These are phyloP conservation scores for Ondatra zibethicus DNA, from an alignment of 2,113 vertebrate genomes.

Conservation along the genomic window DNA sequence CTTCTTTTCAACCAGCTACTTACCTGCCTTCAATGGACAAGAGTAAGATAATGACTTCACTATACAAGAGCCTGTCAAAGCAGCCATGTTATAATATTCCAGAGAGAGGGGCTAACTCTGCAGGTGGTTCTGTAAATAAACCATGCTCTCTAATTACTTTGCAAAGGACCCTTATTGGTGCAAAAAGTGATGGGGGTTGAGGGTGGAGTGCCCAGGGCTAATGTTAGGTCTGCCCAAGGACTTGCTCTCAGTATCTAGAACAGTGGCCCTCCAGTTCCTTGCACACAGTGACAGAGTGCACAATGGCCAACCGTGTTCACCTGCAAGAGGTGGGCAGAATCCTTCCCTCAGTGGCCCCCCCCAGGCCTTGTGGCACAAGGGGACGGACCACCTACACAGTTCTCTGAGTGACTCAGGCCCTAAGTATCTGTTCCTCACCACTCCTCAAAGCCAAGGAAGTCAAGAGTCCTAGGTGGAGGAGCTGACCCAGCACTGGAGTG, in stretches of 20 bases:
- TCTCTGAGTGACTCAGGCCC: accelerated
- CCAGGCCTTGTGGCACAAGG: constrained; percentile 86
- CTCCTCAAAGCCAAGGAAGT: neutral
- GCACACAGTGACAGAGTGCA: constrained; percentile 87
- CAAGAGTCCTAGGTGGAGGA: constrained; percentile 78
- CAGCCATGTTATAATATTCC: constrained; percentile 65
- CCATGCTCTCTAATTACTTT: constrained; percentile 85
- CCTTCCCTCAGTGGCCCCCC: constrained; percentile 88
- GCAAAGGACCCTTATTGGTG: constrained; percentile 82
- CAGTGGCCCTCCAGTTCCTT: constrained; percentile 84
- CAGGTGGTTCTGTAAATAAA: constrained; percentile 84
- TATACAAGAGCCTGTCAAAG: constrained; percentile 74
- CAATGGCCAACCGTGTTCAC: constrained; percentile 86
- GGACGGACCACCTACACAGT: constrained; percentile 79
- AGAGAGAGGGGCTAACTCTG: constrained; percentile 69
- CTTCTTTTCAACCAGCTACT: no score
- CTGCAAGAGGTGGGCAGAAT: constrained; percentile 87
- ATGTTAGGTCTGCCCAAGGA: constrained; percentile 85
- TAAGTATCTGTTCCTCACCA: constrained; percentile 73
- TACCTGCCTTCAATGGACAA: constrained; percentile 40
- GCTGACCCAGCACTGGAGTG: constrained; percentile 85
- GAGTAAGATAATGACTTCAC: constrained; percentile 77
- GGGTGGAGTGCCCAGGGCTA: constrained; percentile 82
- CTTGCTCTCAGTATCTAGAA: constrained; percentile 87
- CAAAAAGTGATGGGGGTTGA: constrained; percentile 84